phyloP scores from a whole-genome alignment of 2,797 vertebrate genomes.

The Pterois miles region DNA sequence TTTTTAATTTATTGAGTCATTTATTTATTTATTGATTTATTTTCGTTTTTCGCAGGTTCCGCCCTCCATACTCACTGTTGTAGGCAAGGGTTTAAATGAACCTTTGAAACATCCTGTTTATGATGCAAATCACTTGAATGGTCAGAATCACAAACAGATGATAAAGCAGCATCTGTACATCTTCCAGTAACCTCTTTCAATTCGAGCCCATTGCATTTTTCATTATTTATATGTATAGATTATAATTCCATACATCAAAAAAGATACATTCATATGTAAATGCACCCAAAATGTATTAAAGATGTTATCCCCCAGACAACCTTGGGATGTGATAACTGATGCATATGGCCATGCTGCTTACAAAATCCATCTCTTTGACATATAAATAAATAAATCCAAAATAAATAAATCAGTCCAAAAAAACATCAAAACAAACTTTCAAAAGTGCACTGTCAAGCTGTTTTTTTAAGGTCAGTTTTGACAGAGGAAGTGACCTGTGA shows the following conservation, averaged over 20 bases:
- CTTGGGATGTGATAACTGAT: background rate
- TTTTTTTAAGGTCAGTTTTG: slow-evolving; percentile 6
- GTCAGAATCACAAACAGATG: background rate
- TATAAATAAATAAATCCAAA: background rate
- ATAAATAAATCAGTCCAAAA: slow-evolving; percentile 12
- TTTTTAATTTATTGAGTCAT: too few relatives aligned
- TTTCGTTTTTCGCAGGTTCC: too few relatives aligned
- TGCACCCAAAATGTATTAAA: background rate
- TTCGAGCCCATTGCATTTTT: background rate
- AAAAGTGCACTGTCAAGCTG: background rate
- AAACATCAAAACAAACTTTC: slow-evolving; percentile 10
- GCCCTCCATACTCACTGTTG: background rate
- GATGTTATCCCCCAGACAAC: background rate
- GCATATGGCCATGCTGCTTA: background rate
- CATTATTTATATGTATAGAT: background rate
- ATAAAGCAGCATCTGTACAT: background rate
- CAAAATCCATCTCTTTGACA: background rate
- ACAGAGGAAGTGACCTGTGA: slow-evolving; percentile 8
- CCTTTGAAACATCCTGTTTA: background rate
- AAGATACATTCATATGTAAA: background rate
- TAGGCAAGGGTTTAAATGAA: background rate
- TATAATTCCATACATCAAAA: background rate
- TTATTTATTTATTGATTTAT: too few relatives aligned
- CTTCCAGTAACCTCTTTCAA: background rate
- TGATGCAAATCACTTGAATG: slow-evolving; percentile 3